Evolutionary conservation across 2,888 invertebrate genomes (phyloP).

Genomic region (Stratiomys singularior): DNA sequence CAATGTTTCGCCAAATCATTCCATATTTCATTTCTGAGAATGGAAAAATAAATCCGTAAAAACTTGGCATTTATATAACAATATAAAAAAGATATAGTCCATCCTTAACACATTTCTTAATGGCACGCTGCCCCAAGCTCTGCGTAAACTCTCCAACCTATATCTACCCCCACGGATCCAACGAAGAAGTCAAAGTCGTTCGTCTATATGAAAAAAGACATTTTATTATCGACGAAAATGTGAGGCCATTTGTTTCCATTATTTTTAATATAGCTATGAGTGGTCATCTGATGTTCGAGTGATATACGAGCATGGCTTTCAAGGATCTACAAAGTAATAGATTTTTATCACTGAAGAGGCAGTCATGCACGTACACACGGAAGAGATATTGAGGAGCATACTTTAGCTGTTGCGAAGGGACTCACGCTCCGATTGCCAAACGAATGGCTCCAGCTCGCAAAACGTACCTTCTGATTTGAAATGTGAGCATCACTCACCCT

Average conservation of each 20-base stretch:
- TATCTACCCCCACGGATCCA: background rate
- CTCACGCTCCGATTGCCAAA: background rate
- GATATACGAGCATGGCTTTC: conserved; percentile 52
- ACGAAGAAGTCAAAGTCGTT: conserved; percentile 36
- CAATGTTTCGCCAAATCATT: background rate
- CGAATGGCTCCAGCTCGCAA: no score
- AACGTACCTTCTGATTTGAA: background rate
- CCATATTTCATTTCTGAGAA: background rate
- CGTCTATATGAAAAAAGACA: conserved; percentile 51
- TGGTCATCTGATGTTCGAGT: conserved; percentile 51
- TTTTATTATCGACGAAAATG: conserved; percentile 52
- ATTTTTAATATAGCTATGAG: conserved; percentile 53
- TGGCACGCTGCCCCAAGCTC: background rate
- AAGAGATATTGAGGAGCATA: conserved; percentile 15
- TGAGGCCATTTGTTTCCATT: conserved; percentile 53
- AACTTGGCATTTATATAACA: background rate
- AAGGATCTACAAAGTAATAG: conserved; percentile 52
- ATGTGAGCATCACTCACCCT: background rate
- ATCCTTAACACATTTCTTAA: background rate
- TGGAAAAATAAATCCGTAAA: background rate
- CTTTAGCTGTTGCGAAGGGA: conserved; percentile 28
- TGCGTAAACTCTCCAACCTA: background rate
- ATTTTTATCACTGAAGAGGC: conserved; percentile 49
- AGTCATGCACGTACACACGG: conserved; percentile 43
- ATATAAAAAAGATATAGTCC: background rate